Evolutionary conservation across 2,797 vertebrate genomes (phyloP), one percentile per base, ranked within the genome.

Genomic region (Pitangus sulphuratus): DNA sequence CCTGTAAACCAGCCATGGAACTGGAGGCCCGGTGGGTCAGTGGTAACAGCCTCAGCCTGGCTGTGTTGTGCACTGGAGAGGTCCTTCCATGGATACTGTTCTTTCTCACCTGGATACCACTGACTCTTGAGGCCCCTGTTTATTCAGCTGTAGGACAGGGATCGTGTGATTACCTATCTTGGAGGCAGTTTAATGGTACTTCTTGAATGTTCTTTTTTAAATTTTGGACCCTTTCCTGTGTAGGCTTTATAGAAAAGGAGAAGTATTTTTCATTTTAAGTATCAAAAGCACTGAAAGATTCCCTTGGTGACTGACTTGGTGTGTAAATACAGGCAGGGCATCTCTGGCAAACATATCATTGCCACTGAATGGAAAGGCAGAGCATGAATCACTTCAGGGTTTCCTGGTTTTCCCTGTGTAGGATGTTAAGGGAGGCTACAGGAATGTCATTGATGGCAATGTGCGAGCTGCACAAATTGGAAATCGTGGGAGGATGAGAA

Each of bases 271-370:
- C 85, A 78, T 93, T 89, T 76, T 44, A 79, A 85, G 74, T 83
- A n/a, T 72, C 31, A 7, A 26, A 72, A 65, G 76, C 58, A 72
- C 45, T 70, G 89, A 31, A 81, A 93, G 79, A 93, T 93, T 69
- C 94, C 91, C 91, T 89, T 94, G 95, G 92, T 90, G 95, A 93
- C 91, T 89, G 92, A 72, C 40, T 78, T 53, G 89, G 33, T 95
- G 89, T 90, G 74, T 89, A 94, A 90, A 90, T 90, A 88, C 91
- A 93, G 74, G 58, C 91, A 82, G 69, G 70, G 62, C 82, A 88
- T 80, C 89, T 92, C 92, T 94, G 91, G 95, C 93, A 84, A 90
- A 91, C 25, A 1, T 87, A 89, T 93, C 89, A 93, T 31, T 72
- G 80, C 70, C 33, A 30, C 12, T 72, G 83, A 95, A 69, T 2